Percentiles rank a stretch among this genome's conserved stretches.
phyloP scores from a whole-genome alignment of 1,140 invertebrate species.

The Oryctes rhinoceros region DNA sequence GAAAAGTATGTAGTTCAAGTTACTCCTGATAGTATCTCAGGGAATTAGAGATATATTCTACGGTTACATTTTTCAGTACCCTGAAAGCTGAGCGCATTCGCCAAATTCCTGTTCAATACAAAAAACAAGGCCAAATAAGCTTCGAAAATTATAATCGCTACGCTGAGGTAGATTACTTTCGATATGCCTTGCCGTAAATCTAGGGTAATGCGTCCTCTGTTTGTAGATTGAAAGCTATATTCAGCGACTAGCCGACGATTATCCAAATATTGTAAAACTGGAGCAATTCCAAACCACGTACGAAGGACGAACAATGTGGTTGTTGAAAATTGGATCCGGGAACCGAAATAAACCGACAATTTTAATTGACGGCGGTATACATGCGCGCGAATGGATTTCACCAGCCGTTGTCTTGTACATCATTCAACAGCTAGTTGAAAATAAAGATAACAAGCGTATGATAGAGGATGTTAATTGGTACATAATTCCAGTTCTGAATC shows the following conservation, averaged over 20 bases:
- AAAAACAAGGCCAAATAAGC: no score
- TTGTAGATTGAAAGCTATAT: slow-evolving; percentile 65
- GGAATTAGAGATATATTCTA: no score
- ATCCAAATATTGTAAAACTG: slow-evolving; percentile 62
- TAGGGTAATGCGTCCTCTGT: neutral
- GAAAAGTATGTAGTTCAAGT: slow-evolving; percentile 10
- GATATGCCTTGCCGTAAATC: no score
- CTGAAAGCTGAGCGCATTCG: no score
- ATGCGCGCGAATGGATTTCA: slow-evolving; percentile 75
- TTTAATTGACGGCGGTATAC: slow-evolving; percentile 72
- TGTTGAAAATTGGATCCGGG: slow-evolving; percentile 48
- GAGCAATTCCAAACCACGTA: slow-evolving; percentile 66
- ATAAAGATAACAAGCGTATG: slow-evolving; percentile 55
- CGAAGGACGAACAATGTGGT: slow-evolving; percentile 64
- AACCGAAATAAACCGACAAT: slow-evolving; percentile 65
- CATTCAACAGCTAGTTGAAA: slow-evolving; percentile 67
- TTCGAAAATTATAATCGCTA: no score
- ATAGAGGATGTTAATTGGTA: slow-evolving; percentile 69
- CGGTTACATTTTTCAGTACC: no score
- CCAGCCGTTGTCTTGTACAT: slow-evolving; percentile 71
- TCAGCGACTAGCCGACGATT: slow-evolving; percentile 57
- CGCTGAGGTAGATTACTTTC: no score
- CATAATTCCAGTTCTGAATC: slow-evolving; percentile 75
- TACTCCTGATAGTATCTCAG: no score
- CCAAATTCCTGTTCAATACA: no score